Conservation (phyloP, 1,140 invertebrate species). For the Drosophila pruinosa region DNA sequence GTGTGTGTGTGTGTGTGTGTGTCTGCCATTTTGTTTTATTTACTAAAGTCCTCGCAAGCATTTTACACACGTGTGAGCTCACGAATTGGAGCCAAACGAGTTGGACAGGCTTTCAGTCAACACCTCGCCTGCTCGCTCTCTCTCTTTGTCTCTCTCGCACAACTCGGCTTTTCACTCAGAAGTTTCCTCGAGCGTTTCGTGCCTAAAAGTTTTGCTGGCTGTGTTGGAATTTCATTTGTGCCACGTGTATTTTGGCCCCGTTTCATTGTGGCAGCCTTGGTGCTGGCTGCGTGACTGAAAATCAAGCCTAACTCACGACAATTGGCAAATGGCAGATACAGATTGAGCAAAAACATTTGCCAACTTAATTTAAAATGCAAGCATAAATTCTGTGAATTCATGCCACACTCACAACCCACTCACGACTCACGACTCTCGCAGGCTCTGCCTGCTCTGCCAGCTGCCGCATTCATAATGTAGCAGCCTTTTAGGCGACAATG, state of each 20-base stretch:
- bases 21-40: constrained; percentile 42
- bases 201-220: constrained; percentile 26
- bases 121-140: background rate
- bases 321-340: background rate
- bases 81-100: constrained; percentile 24
- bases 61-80: constrained; percentile 69
- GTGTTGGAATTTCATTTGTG: constrained; percentile 61
- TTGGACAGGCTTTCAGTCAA: constrained; percentile 10
- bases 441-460: background rate
- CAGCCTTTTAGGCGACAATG: constrained; percentile 57
- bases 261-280: background rate
- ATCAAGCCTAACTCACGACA: constrained; percentile 1
- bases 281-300: background rate
- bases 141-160: background rate
- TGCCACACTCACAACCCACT: background rate
- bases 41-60: constrained; percentile 19
- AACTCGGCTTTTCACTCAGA: background rate
- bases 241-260: constrained; percentile 24
- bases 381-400: background rate
- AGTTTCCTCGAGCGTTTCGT: constrained; percentile 4
- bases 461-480: constrained; percentile 46
- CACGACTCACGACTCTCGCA: constrained; percentile 5
- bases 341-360: too few species aligned
- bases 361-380: background rate
- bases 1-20: background rate